These are phyloP conservation scores for Sebastes iracundus DNA, from an alignment of 2,797 vertebrate species.

Conservation along the genomic window DNA sequence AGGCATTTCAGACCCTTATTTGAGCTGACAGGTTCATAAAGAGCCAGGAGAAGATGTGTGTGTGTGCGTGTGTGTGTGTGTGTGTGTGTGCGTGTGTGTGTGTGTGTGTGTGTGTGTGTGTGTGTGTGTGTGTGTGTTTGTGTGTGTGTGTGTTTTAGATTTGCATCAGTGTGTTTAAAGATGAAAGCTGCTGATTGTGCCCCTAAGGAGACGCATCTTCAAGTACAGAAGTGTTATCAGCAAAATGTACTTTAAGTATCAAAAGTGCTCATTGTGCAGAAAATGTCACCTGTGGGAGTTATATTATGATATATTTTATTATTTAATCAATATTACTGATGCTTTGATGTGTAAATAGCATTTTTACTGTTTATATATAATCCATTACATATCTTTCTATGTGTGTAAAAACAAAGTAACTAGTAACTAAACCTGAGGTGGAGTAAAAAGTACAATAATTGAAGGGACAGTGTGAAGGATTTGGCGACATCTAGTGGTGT, in stretches of 20 bases:
- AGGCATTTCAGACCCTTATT: conserved; percentile 2
- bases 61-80: neutral
- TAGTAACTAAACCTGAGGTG: neutral
- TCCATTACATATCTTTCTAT: neutral
- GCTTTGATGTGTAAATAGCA: neutral
- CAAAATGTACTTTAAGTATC: neutral
- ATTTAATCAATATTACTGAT: neutral
- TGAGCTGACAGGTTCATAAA: conserved; percentile 15
- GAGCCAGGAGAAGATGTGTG: neutral
- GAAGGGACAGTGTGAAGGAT: neutral
- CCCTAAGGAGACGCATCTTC: neutral
- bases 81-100: neutral
- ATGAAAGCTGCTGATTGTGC: conserved; percentile 14
- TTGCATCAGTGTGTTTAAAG: neutral
- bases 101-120: neutral
- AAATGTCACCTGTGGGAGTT: neutral
- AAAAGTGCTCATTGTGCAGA: neutral
- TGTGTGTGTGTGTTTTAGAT: neutral
- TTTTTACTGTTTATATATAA: neutral
- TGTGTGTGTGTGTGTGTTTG: neutral
- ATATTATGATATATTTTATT: neutral
- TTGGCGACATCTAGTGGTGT: no score
- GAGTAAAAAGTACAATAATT: neutral
- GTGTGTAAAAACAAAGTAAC: neutral
- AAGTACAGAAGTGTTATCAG: neutral